These are phyloP conservation scores for Spinus pinus DNA, from an alignment of 2,797 vertebrate species.

Conservation along the genomic window DNA sequence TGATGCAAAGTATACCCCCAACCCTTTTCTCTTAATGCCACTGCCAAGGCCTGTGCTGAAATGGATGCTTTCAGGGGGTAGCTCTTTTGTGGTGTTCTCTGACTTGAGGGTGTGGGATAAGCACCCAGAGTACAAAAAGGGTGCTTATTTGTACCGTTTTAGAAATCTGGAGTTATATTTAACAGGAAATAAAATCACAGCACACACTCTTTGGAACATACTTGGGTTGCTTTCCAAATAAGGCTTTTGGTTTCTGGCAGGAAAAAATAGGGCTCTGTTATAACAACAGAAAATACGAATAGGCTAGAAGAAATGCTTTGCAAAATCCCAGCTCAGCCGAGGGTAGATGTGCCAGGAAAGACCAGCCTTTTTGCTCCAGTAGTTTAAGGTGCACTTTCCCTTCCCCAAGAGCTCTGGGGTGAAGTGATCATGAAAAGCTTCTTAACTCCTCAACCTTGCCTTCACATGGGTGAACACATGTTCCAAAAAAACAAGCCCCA, in stretches of 20 bases:
- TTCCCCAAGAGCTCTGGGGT: not conserved
- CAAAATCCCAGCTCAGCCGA: not conserved
- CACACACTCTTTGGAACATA: not conserved
- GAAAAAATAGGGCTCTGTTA: constrained; percentile 8
- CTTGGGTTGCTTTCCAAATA: constrained; percentile 34
- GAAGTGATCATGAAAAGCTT: not conserved
- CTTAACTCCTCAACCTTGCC: not conserved
- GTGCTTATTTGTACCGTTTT: not conserved
- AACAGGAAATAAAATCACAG: constrained; percentile 29
- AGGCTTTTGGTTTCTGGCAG: constrained; percentile 20
- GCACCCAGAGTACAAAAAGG: not conserved
- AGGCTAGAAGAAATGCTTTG: constrained; percentile 12
- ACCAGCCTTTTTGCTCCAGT: not conserved
- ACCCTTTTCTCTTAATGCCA: not conserved
- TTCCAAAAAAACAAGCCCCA: not conserved
- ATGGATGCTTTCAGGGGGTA: not conserved
- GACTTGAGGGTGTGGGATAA: not conserved
- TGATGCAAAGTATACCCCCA: not conserved
- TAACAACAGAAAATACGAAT: constrained; percentile 7
- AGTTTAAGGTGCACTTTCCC: not conserved
- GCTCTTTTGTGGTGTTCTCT: not conserved
- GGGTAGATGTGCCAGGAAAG: not conserved
- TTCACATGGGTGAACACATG: not conserved
- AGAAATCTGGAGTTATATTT: constrained; percentile 19
- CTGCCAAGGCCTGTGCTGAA: not conserved